Evolutionary conservation across 2,113 vertebrate genomes (phyloP).

Genomic region (Danio rerio): DNA sequence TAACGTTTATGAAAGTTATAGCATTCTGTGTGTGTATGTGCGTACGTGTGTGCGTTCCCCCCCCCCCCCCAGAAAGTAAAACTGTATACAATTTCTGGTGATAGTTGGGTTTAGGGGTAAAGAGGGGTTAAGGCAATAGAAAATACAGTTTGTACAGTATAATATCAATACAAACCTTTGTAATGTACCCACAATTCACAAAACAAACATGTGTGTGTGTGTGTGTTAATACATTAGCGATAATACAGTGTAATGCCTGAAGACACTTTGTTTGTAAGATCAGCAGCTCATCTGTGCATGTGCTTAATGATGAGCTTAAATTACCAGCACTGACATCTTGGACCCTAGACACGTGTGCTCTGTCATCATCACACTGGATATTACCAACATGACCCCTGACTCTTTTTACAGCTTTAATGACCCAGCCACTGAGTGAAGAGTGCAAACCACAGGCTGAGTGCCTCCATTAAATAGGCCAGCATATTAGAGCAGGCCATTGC

Average conservation of each 20-base stretch:
- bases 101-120: no score
- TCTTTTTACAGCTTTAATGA: slow-evolving; percentile 18
- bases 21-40: no score
- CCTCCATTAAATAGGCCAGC: slow-evolving; percentile 1
- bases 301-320: slow-evolving; percentile 11
- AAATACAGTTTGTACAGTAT: no score
- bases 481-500: slow-evolving; percentile 3
- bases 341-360: neutral
- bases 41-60: no score
- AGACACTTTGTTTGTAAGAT: slow-evolving; percentile 13
- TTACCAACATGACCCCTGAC: slow-evolving; percentile 21
- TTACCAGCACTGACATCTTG: slow-evolving; percentile 14
- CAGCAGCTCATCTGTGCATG: slow-evolving; percentile 14
- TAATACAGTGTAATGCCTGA: neutral
- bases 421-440: neutral
- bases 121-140: no score
- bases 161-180: no score
- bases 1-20: no score
- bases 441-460: neutral
- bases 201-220: no score
- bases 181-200: no score
- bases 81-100: no score
- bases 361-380: neutral
- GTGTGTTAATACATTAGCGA: no score
- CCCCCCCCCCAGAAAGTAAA: no score